These are phyloP conservation scores for Alfaro cultratus DNA, from an alignment of 2,797 vertebrate species.

Conservation along the genomic window DNA sequence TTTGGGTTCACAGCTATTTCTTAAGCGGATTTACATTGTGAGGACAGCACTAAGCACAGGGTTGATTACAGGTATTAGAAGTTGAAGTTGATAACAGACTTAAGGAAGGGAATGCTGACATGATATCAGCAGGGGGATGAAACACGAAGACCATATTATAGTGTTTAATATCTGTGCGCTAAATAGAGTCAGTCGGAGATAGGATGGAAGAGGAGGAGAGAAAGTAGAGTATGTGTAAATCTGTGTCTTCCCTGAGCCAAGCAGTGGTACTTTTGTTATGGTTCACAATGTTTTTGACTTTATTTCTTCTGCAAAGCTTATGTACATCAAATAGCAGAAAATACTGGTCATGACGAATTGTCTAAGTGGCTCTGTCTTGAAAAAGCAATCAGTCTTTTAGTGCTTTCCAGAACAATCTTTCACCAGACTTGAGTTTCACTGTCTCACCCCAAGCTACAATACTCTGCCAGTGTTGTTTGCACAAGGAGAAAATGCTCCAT, in stretches of 20 bases:
- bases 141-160: constrained; percentile 52
- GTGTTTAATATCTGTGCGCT: constrained; percentile 32
- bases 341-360: constrained; percentile 50
- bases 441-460: constrained; percentile 45
- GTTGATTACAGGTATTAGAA: constrained; percentile 71
- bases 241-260: constrained; percentile 3
- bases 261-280: constrained; percentile 3
- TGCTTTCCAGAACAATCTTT: constrained; percentile 54
- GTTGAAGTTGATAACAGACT: constrained; percentile 61
- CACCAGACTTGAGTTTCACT: constrained; percentile 52
- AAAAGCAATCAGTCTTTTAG: constrained; percentile 56
- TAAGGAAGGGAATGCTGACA: constrained; percentile 65
- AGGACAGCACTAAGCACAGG: constrained; percentile 70
- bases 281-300: constrained; percentile 3
- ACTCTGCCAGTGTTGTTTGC: constrained; percentile 24
- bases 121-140: constrained; percentile 38
- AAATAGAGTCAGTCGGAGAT: constrained; percentile 5
- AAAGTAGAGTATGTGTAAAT: constrained; percentile 20
- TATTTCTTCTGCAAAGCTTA: constrained; percentile 34
- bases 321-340: constrained; percentile 48
- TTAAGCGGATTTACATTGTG: constrained; percentile 69
- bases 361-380: constrained; percentile 45
- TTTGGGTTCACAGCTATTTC: constrained; percentile 46
- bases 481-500: background rate
- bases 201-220: background rate